Base-by-base conservation (phyloP, 2,888 invertebrate species). In the Frankliniella fusca region DNA sequence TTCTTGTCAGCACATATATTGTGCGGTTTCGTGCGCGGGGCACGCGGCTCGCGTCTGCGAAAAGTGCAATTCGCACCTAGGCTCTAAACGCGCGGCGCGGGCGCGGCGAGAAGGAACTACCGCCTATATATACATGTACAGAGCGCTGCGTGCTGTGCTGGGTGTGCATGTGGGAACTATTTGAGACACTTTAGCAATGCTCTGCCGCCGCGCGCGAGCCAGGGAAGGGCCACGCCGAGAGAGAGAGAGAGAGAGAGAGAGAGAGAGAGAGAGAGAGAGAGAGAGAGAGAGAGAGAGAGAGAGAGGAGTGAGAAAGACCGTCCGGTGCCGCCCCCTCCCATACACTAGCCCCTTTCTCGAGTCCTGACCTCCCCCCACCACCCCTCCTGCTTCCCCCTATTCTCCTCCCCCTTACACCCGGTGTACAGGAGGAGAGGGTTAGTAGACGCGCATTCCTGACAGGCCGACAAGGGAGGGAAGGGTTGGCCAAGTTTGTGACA, bases 151-250 rank as follows among this genome's bases (percentile, higher is more conserved):
- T 54, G 15, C 15, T 9, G 15, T 18, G 61, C 61, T 15, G 18
- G 61, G 20, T 61, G 20, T n/a, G 61, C 61, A 38, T 61, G 61
- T 12, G 61, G 61, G 61, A 76, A 76, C 70, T 76, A 76, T 76
- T 76, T 76, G 70, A 76, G 70, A 76, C 70, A 23, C 70, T 76
- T 76, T 11, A 76, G 70, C 70, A 27, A 76, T 76, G 70, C 70
- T 12, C 70, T 38, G 38, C 38, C 38, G 54, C 54, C 15, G n/a
- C n/a, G 15, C 12, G 54, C 54, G 54, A 54, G 54, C 54, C 15
- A 7, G 2, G 54, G 54, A 1, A 54, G 12, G 28, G 28, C 65
- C 27, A 23, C 12, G 38, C 20, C 5, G 27, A 23, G 23, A 8
- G 70, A 9, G 23, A 3, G 23, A 0, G 23, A 23, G 70, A 27